A percentile compares a stretch with the other conserved stretches of the same genome.
phyloP scores from a whole-genome alignment of 2,797 vertebrate genomes.

The Hafferia zeledoni region DNA sequence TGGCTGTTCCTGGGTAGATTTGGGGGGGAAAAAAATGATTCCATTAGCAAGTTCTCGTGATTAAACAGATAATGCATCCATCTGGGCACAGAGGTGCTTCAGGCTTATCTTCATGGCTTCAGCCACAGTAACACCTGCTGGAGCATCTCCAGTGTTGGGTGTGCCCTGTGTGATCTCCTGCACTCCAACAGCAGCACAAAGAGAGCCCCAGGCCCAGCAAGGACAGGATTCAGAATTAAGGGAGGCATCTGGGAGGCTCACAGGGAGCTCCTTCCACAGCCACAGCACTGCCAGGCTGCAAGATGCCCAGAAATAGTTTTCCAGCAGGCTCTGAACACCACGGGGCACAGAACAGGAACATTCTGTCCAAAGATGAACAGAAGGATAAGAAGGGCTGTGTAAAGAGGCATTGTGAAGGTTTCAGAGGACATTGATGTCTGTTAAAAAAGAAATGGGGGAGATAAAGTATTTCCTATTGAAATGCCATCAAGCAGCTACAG shows the following conservation, averaged over 20 bases:
- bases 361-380: background rate
- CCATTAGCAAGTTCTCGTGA: background rate
- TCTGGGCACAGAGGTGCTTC: background rate
- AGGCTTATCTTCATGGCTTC: background rate
- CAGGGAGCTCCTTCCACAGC: background rate
- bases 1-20: background rate
- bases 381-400: background rate
- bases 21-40: background rate
- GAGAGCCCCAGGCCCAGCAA: no score
- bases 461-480: background rate
- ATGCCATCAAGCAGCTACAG: background rate
- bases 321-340: background rate
- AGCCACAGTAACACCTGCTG: background rate
- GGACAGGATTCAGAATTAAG: background rate
- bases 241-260: background rate
- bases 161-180: background rate
- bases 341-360: background rate
- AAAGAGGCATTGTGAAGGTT: background rate
- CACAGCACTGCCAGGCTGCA: background rate
- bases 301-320: background rate
- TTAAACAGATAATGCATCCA: background rate
- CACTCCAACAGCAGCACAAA: background rate
- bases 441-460: background rate
- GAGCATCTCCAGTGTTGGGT: rapidly evolving
- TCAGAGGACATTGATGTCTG: background rate